Evolutionary conservation across 2,113 vertebrate species (phyloP).

Genomic region (Tautogolabrus adspersus): DNA sequence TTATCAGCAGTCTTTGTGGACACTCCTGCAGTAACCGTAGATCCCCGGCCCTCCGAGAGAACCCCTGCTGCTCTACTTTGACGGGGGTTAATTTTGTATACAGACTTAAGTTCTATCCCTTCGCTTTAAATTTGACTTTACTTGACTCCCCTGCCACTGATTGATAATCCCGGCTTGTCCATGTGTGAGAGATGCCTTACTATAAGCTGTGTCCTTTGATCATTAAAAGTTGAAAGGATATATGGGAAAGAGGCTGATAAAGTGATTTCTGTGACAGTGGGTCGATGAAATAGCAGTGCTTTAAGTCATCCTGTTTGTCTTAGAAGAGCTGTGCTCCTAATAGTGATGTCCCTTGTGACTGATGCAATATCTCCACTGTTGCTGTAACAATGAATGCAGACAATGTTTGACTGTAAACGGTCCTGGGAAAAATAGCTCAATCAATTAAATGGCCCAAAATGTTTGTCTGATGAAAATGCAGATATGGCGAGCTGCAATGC

Average conservation of each 20-base stretch:
- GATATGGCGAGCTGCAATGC: constrained; percentile 69
- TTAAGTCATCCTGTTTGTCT: constrained; percentile 85
- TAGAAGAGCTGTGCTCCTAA: constrained; percentile 83
- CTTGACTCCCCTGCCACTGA: constrained; percentile 74
- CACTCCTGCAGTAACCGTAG: constrained; percentile 57
- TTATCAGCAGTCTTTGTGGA: constrained; percentile 67
- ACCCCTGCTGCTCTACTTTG: constrained; percentile 67
- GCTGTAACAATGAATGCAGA: constrained; percentile 81
- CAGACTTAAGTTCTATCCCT: constrained; percentile 75
- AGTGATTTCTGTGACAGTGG: constrained; percentile 83
- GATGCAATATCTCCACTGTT: constrained; percentile 82
- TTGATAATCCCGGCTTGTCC: constrained; percentile 80
- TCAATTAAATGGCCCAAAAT: constrained; percentile 81
- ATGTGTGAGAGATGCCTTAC: constrained; percentile 78
- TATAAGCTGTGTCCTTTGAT: constrained; percentile 84
- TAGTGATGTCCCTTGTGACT: constrained; percentile 83
- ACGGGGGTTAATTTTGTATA: constrained; percentile 79
- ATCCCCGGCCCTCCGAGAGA: constrained; percentile 57
- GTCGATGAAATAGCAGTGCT: constrained; percentile 79
- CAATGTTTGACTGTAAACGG: constrained; percentile 78
- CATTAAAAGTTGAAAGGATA: constrained; percentile 83
- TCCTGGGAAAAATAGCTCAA: constrained; percentile 79
- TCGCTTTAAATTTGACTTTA: constrained; percentile 78
- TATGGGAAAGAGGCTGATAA: constrained; percentile 81
- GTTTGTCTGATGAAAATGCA: constrained; percentile 82